A percentile compares a stretch with the other conserved stretches of the same genome.
These are phyloP conservation scores for Cebidichthys violaceus DNA, from an alignment of 2,113 vertebrate species.

Conservation along the genomic window DNA sequence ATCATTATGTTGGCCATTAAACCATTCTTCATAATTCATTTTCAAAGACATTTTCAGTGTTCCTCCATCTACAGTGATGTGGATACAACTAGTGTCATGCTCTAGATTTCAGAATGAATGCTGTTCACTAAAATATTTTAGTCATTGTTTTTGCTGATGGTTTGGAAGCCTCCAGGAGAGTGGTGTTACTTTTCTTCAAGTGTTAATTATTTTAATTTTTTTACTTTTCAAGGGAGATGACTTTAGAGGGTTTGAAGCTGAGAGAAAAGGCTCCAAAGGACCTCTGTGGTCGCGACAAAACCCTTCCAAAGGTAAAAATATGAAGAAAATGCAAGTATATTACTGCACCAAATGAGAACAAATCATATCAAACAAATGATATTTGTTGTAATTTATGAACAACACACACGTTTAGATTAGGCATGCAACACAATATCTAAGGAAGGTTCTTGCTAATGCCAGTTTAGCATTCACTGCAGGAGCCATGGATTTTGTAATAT, in stretches of 20 bases:
- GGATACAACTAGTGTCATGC: background rate
- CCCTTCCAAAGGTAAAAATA: slow-evolving; percentile 87
- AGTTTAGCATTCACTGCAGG: background rate
- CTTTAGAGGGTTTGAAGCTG: slow-evolving; percentile 89
- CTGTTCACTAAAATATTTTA: background rate
- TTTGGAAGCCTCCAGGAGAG: background rate
- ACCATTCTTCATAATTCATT: background rate
- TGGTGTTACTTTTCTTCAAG: background rate
- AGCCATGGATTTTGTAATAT: background rate
- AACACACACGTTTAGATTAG: background rate
- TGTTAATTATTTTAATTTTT: slow-evolving; percentile 54
- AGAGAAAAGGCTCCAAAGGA: slow-evolving; percentile 81
- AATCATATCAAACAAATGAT: background rate
- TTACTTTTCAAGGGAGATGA: slow-evolving; percentile 83
- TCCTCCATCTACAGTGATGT: background rate
- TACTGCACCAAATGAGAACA: background rate
- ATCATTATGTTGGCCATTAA: background rate
- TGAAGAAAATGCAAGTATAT: background rate
- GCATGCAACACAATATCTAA: background rate
- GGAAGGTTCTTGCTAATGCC: background rate
- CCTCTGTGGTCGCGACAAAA: slow-evolving; percentile 81
- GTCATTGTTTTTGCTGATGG: slow-evolving; percentile 3
- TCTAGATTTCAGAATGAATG: background rate
- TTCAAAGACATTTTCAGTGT: background rate
- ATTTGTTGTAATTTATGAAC: background rate